Conservation (phyloP, 2,113 vertebrate species). For the Bufo bufo region DNA sequence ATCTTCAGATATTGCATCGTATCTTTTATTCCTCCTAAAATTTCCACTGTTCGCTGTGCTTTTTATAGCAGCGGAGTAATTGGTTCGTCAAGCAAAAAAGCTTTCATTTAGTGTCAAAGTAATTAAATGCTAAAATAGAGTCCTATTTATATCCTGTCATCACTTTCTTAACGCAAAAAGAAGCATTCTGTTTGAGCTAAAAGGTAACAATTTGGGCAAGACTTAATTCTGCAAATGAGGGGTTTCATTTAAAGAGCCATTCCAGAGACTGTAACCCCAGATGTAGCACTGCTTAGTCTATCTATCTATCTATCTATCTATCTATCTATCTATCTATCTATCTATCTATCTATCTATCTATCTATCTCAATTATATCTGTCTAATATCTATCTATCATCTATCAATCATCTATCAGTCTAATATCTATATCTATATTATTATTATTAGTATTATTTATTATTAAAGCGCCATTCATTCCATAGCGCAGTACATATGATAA, state of each 20-base stretch:
- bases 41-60: slow-evolving; percentile 10
- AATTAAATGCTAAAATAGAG: slow-evolving; percentile 52
- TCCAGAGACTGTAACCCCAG: neutral
- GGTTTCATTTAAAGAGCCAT: neutral
- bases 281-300: neutral
- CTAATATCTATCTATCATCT: too few relatives aligned
- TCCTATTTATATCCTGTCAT: slow-evolving; percentile 42
- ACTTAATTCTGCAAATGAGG: neutral
- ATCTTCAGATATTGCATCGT: neutral
- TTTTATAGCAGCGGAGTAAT: slow-evolving; percentile 48
- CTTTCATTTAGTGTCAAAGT: slow-evolving; percentile 46
- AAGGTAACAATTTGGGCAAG: neutral
- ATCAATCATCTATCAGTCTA: too few relatives aligned
- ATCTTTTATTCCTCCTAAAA: neutral
- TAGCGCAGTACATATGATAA: too few relatives aligned
- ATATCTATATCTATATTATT: too few relatives aligned
- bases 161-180: slow-evolving; percentile 5
- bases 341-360: too few relatives aligned
- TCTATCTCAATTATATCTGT: neutral
- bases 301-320: neutral
- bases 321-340: too few relatives aligned
- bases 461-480: too few relatives aligned
- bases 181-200: neutral
- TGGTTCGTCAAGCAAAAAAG: slow-evolving; percentile 36
- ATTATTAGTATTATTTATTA: too few relatives aligned